These are phyloP conservation scores for Pelmatolapia mariae DNA, from an alignment of 2,113 vertebrate genomes.

Conservation along the genomic window DNA sequence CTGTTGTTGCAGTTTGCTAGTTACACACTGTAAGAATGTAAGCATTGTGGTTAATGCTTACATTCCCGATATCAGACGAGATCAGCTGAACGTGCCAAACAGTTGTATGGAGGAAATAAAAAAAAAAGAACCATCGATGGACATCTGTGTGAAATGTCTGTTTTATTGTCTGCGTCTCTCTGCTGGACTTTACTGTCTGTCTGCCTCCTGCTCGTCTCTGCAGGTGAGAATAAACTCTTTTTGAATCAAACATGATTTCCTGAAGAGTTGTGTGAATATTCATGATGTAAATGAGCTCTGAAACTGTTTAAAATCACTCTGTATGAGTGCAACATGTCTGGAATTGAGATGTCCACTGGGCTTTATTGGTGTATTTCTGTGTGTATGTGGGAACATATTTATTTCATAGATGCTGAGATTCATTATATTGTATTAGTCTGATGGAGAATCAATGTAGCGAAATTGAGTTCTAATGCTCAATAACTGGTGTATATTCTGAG, in stretches of 20 bases:
- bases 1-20: not conserved
- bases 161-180: not conserved
- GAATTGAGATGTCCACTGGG: rapidly evolving
- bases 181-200: not conserved
- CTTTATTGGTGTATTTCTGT: not conserved
- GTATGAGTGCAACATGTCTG: not conserved
- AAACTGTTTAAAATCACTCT: rapidly evolving
- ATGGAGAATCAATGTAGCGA: rapidly evolving
- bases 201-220: not conserved
- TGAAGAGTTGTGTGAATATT: not conserved
- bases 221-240: rapidly evolving
- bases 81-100: too few species aligned
- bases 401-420: rapidly evolving
- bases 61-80: too few species aligned
- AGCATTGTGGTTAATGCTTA: too few species aligned
- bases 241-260: rapidly evolving
- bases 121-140: rapidly evolving
- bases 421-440: not conserved
- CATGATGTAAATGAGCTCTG: rapidly evolving
- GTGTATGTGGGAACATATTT: not conserved
- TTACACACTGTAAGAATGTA: not conserved
- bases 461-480: not conserved
- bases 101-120: too few species aligned
- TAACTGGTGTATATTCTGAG: rapidly evolving
- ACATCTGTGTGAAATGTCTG: not conserved